These are phyloP conservation scores for Camptogramma bilineatum DNA, from an alignment of 2,888 invertebrate species.

Conservation along the genomic window DNA sequence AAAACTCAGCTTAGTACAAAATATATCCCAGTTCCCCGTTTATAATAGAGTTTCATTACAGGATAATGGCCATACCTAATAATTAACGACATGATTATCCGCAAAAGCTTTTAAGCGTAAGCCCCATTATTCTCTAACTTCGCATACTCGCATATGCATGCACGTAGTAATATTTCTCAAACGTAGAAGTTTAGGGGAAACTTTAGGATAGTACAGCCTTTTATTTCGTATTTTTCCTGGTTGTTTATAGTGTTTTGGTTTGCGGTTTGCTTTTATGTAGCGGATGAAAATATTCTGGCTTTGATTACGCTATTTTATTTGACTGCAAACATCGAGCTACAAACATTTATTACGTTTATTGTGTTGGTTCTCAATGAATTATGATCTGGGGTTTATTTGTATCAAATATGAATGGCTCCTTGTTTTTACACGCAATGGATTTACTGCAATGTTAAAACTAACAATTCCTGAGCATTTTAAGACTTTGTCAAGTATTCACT, in stretches of 20 bases:
- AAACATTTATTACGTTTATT: constrained; percentile 25
- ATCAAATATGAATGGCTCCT: not conserved
- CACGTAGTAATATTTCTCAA: constrained; percentile 37
- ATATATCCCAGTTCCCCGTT: constrained; percentile 30
- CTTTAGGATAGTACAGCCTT: constrained; percentile 30
- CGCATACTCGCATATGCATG: constrained; percentile 45
- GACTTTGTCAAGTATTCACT: not conserved
- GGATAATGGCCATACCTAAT: constrained; percentile 57
- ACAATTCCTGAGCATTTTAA: not conserved
- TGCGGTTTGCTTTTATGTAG: constrained; percentile 26
- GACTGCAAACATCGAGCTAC: constrained; percentile 25
- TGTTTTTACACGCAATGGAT: constrained; percentile 1
- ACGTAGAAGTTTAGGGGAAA: constrained; percentile 34
- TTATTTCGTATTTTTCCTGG: constrained; percentile 34
- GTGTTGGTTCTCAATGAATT: constrained; percentile 16
- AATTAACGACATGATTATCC: constrained; percentile 69
- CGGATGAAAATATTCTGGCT: constrained; percentile 23
- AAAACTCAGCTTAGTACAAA: constrained; percentile 29
- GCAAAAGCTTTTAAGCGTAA: constrained; percentile 72
- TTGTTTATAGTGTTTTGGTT: constrained; percentile 34
- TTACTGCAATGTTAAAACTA: not conserved
- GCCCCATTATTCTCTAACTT: constrained; percentile 58
- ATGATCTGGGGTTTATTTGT: constrained; percentile 7
- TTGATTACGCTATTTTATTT: constrained; percentile 29
- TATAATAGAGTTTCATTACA: constrained; percentile 59